phyloP scores from a whole-genome alignment of 92 coral and sea anemone genomes.

The Pocillopora meandrina region DNA sequence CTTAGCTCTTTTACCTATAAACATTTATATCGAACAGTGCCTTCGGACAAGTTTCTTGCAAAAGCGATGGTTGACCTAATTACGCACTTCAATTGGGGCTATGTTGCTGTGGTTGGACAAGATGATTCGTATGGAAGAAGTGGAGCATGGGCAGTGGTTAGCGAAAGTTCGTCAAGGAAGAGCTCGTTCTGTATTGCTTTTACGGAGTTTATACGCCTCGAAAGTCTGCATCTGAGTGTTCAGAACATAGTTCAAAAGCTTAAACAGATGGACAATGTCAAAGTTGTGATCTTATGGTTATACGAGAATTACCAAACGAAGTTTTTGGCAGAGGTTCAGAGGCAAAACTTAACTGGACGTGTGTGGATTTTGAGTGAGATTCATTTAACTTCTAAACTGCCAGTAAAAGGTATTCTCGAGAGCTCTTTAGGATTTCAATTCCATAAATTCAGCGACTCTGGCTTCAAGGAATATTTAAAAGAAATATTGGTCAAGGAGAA shows the following conservation, averaged over 20 bases:
- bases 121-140: slow-evolving; percentile 15
- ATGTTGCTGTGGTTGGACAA: neutral
- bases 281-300: slow-evolving; percentile 12
- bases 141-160: slow-evolving; percentile 4
- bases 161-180: neutral
- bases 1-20: neutral
- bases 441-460: neutral
- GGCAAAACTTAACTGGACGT: neutral
- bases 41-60: neutral
- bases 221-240: neutral
- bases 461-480: neutral
- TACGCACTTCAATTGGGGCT: neutral
- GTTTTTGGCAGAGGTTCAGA: neutral
- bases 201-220: neutral
- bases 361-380: neutral
- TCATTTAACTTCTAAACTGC: no score
- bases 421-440: slow-evolving; percentile 1
- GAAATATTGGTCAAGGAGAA: neutral
- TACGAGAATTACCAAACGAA: neutral
- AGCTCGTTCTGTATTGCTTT: slow-evolving; percentile 6
- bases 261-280: neutral
- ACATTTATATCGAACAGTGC: neutral
- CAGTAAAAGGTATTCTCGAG: neutral
- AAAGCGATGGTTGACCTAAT: slow-evolving; percentile 9
- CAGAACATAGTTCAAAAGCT: neutral